A percentile compares a stretch with the other conserved stretches of the same genome.
phyloP scores from a whole-genome alignment of 2,797 vertebrate species.

The Ambastaia sidthimunki region DNA sequence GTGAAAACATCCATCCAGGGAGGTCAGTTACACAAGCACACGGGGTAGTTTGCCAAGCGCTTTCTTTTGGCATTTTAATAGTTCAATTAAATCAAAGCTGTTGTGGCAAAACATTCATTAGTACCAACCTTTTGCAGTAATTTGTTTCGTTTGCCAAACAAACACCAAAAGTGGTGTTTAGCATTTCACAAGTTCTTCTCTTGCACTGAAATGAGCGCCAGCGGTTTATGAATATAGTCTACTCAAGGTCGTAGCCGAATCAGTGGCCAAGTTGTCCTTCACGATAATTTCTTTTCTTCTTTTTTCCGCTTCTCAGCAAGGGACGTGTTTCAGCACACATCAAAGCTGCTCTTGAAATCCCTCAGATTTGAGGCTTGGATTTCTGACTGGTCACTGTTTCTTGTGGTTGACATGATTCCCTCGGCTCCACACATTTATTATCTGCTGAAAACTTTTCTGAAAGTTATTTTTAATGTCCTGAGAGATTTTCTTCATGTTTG shows the following conservation, averaged over 20 bases:
- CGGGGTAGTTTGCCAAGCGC: background rate
- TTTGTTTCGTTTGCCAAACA: constrained; percentile 10
- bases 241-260: constrained; percentile 7
- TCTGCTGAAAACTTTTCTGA: constrained; percentile 11
- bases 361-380: constrained; percentile 13
- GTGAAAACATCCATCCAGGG: background rate
- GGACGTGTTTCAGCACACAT: constrained; percentile 35
- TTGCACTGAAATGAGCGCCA: background rate
- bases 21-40: background rate
- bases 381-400: constrained; percentile 21
- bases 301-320: constrained; percentile 16
- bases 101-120: constrained; percentile 35
- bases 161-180: background rate
- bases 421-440: constrained; percentile 14
- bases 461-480: constrained; percentile 9
- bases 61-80: constrained; percentile 8
- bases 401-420: constrained; percentile 8
- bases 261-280: constrained; percentile 29
- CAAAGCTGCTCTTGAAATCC: constrained; percentile 18
- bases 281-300: constrained; percentile 19
- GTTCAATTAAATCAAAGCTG: constrained; percentile 10
- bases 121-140: background rate
- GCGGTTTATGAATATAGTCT: constrained; percentile 19
- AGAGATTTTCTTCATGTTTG: constrained; percentile 18
- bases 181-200: constrained; percentile 16